These are phyloP conservation scores for Chitala chitala DNA, from an alignment of 2,113 vertebrate genomes.

Conservation along the genomic window DNA sequence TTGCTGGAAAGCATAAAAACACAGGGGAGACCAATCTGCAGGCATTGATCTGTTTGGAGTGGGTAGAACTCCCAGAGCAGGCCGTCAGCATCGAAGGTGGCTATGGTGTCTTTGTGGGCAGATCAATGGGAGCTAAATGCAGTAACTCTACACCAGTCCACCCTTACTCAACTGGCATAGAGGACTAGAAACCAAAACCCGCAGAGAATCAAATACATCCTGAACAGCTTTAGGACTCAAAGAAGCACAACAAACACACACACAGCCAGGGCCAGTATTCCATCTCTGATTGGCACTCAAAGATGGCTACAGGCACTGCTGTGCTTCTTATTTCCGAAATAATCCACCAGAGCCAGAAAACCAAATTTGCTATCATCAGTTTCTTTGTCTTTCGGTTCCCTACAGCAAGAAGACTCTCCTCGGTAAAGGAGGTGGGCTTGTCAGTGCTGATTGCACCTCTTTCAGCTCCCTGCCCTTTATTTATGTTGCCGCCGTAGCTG, in stretches of 20 bases:
- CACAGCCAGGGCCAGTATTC: too few relatives aligned
- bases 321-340: too few relatives aligned
- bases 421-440: not conserved
- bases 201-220: not conserved
- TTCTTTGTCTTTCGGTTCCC: not conserved
- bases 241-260: not conserved
- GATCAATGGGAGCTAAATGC: slow-evolving; percentile 36
- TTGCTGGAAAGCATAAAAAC: slow-evolving; percentile 1
- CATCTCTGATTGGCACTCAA: too few relatives aligned
- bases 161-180: not conserved
- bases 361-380: too few relatives aligned
- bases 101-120: slow-evolving; percentile 2
- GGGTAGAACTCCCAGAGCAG: slow-evolving; percentile 25
- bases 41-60: slow-evolving; percentile 43
- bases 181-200: not conserved
- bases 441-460: not conserved
- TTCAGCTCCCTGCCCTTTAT: slow-evolving; percentile 15
- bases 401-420: too few relatives aligned
- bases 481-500: slow-evolving; percentile 25
- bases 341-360: too few relatives aligned
- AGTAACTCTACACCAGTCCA: not conserved
- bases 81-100: slow-evolving; percentile 6
- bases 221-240: not conserved
- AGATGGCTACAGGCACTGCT: too few relatives aligned
- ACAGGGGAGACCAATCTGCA: slow-evolving; percentile 30